Conservation (phyloP, 2,888 invertebrate genomes). For the Dynastes hyllus region DNA sequence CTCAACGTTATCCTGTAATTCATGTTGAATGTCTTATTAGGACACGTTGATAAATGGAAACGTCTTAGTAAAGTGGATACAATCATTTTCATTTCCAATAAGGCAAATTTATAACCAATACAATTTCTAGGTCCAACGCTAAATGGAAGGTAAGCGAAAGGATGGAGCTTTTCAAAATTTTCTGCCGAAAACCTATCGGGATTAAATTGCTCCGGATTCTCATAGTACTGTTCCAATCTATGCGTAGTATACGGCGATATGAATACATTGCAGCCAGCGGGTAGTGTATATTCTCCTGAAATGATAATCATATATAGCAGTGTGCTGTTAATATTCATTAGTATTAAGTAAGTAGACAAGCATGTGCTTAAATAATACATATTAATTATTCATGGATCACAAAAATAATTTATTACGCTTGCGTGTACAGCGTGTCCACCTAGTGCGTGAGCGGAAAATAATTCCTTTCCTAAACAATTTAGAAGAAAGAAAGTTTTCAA, state of each 20-base stretch:
- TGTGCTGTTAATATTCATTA: too few relatives aligned
- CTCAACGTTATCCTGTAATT: conserved; percentile 75
- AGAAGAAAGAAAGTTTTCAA: too few relatives aligned
- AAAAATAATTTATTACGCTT: too few relatives aligned
- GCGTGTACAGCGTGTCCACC: too few relatives aligned
- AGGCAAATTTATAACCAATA: conserved; percentile 70
- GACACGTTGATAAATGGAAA: conserved; percentile 60
- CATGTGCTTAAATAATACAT: too few relatives aligned
- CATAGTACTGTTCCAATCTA: conserved; percentile 76
- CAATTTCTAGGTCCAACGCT: conserved; percentile 84
- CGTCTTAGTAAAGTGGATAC: conserved; percentile 45
- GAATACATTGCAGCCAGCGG: conserved; percentile 51
- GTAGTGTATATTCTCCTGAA: conserved; percentile 50
- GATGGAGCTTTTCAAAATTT: conserved; percentile 80
- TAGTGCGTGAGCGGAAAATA: too few relatives aligned
- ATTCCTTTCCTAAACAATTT: too few relatives aligned
- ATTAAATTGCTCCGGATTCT: conserved; percentile 79
- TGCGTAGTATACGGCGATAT: conserved; percentile 71
- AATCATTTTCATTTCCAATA: conserved; percentile 51
- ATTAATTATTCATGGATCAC: too few relatives aligned
- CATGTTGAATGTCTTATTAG: conserved; percentile 72
- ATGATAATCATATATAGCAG: conserved; percentile 6
- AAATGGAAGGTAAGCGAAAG: conserved; percentile 83
- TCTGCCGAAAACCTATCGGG: conserved; percentile 73
- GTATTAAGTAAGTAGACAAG: too few relatives aligned